Percentiles rank a stretch among this genome's conserved stretches.
Conservation (phyloP, 1,140 invertebrate genomes). For the Contarinia nasturtii region DNA sequence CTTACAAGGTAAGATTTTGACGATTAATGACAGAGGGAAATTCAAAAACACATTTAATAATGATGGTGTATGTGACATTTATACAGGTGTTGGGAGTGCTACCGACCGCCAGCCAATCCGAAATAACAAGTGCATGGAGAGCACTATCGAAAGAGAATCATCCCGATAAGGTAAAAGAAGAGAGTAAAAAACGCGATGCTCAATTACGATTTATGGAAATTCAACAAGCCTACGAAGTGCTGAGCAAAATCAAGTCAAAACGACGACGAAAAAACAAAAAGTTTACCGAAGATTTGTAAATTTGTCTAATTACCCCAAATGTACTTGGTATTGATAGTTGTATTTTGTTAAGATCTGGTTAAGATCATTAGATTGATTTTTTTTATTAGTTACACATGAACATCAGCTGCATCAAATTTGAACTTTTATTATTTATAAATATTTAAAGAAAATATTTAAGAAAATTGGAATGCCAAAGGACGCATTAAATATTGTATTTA, state of each 20-base stretch:
- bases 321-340: too few relatives aligned
- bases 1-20: conserved; percentile 58
- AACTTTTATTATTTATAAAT: too few relatives aligned
- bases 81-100: conserved; percentile 52
- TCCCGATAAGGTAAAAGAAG: conserved; percentile 76
- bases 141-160: conserved; percentile 72
- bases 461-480: too few relatives aligned
- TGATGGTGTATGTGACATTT: too few relatives aligned
- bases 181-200: conserved; percentile 36
- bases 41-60: too few relatives aligned
- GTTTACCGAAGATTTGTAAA: conserved; percentile 10
- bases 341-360: too few relatives aligned
- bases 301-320: neutral
- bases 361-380: too few relatives aligned
- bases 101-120: conserved; percentile 56
- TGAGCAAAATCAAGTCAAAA: conserved; percentile 65
- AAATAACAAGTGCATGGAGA: conserved; percentile 67
- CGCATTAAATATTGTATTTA: too few relatives aligned
- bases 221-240: conserved; percentile 76
- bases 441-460: too few relatives aligned
- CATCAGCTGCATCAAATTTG: too few relatives aligned
- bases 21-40: too few relatives aligned
- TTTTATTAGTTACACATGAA: too few relatives aligned
- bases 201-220: conserved; percentile 85
- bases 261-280: conserved; percentile 51